These are phyloP conservation scores for Laodelphax striatellus DNA, from an alignment of 1,140 invertebrate genomes.

Conservation along the genomic window DNA sequence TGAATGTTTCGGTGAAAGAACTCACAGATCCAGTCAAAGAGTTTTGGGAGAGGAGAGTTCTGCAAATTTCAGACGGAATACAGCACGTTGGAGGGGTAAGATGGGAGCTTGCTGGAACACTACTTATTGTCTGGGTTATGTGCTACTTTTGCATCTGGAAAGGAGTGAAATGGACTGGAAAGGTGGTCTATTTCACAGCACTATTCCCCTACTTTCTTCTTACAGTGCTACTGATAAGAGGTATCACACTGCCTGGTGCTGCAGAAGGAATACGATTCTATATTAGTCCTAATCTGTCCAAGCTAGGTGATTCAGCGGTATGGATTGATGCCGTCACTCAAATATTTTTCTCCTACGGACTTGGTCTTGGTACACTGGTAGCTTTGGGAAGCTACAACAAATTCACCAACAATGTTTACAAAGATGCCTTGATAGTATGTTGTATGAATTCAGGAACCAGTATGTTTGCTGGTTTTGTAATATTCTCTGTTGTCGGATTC, in stretches of 20 bases:
- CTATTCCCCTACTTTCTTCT: conserved; percentile 89
- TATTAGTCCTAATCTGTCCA: conserved; percentile 78
- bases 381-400: conserved; percentile 93
- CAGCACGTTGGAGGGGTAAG: conserved; percentile 70
- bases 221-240: conserved; percentile 80
- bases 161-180: conserved; percentile 93
- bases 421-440: conserved; percentile 92
- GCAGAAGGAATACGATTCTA: conserved; percentile 87
- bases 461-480: conserved; percentile 97
- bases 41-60: conserved; percentile 85
- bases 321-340: conserved; percentile 97
- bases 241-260: conserved; percentile 84
- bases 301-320: conserved; percentile 73
- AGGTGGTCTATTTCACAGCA: conserved; percentile 92
- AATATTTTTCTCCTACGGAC: conserved; percentile 93
- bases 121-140: conserved; percentile 81
- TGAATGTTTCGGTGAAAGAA: conserved; percentile 52
- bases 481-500: conserved; percentile 97
- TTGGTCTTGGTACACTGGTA: conserved; percentile 84
- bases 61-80: conserved; percentile 78
- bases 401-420: conserved; percentile 93
- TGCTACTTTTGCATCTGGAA: conserved; percentile 98
- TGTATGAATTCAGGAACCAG: conserved; percentile 91
- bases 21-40: conserved; percentile 86
- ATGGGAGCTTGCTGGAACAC: conserved; percentile 82